Evolutionary conservation across 2,888 invertebrate genomes (phyloP).

Genomic region (Sarcophaga rosellei): DNA sequence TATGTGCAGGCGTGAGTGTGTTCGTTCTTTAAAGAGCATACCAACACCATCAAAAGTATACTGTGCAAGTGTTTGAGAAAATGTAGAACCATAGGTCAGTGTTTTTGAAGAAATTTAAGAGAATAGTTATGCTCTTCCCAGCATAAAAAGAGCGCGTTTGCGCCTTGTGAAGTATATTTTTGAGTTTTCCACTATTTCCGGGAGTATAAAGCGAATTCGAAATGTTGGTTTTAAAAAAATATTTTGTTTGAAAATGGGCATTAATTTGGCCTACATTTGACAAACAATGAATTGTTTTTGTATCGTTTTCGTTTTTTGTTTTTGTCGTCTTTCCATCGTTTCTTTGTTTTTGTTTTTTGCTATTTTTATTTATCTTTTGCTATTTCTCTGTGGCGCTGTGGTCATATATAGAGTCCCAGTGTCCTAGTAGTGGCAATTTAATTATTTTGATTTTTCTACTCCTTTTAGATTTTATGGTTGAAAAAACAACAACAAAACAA

Average conservation of each 20-base stretch:
- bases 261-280: conserved; percentile 51
- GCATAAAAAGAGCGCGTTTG: conserved; percentile 13
- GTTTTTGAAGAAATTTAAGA: not conserved
- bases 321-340: conserved; percentile 19
- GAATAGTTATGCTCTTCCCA: not conserved
- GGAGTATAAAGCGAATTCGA: conserved; percentile 40
- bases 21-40: conserved; percentile 26
- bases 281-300: conserved; percentile 27
- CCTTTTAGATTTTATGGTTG: conserved; percentile 48
- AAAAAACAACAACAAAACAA: not conserved
- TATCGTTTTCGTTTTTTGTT: not conserved
- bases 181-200: conserved; percentile 2
- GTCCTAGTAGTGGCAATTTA: conserved; percentile 64
- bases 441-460: conserved; percentile 61
- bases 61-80: conserved; percentile 21
- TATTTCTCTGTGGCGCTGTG: conserved; percentile 29
- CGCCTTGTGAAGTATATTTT: conserved; percentile 15
- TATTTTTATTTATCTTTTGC: conserved; percentile 20
- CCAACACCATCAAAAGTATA: not conserved
- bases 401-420: conserved; percentile 50
- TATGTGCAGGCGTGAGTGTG: not conserved
- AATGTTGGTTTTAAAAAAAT: not conserved
- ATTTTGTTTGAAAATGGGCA: conserved; percentile 16
- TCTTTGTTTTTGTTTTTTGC: too few relatives aligned
- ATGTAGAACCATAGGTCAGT: conserved; percentile 48